Base-by-base conservation (phyloP, 2,113 vertebrate genomes). In the Tapirus terrestris region DNA sequence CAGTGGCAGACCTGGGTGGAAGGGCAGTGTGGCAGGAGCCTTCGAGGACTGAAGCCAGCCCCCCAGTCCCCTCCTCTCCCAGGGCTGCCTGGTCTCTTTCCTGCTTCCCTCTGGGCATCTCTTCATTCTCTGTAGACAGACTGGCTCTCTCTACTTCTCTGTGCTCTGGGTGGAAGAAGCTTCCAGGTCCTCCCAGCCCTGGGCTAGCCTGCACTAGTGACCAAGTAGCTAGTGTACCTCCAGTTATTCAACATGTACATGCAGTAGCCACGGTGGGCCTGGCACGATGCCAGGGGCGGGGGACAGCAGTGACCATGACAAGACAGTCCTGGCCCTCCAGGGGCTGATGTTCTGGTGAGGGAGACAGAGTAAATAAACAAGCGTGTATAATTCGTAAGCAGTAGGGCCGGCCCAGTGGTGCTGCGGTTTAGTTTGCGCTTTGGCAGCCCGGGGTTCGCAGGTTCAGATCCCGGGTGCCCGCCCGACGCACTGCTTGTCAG, bases 171-270 rank as follows among this genome's bases (percentile, higher is more conserved):
- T 65, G 11, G 29, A 17, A 33, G 89, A 33, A 14, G 17, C 56
- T 36, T 33, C 29, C 53, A 18, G 77, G 73, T 10, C 23, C 25
- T 51, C 36, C 25, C 20, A 82, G 87, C 27, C 29, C 14, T 12
- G 18, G 43, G 36, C n/a, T 43, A 3, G 7, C 29, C 8, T 25
- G 20, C 21, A 1, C 48, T 12, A 6, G 89, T 2, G 1, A 3
- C 61, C 0, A 1, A 5, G 60, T 23, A 18, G 31, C 58, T 39
- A 6, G 36, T 25, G 20, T 48, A 33, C 51, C 5, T 20, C 21
- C 36, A 1, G 36, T 25, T 73, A 56, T 0, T 67, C 6, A 1
- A 1, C 70, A 79, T 13, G 6, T 13, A 13, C 0, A 0, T 25
- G 45, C 12, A 33, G 51, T 17, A 73, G 53, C 81, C 48, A 2